Conservation (phyloP, 2,113 vertebrate genomes). For the Circaetus cinerascens region DNA sequence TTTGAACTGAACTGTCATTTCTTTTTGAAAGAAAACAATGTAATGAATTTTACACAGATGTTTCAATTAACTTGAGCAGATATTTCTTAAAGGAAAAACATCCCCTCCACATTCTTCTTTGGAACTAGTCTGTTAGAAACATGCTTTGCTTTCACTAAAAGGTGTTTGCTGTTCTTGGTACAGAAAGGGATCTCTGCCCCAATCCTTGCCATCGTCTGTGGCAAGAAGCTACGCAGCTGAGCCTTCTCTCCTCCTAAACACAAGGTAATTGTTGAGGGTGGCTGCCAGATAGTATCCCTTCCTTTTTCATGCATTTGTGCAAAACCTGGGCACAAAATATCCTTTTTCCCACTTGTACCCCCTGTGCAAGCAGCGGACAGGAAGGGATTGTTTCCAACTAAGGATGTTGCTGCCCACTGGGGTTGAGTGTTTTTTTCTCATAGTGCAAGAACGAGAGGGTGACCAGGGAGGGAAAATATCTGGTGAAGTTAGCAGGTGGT, state of each 20-base stretch:
- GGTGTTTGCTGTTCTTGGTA: neutral
- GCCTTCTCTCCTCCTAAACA: neutral
- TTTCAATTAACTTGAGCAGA: constrained; percentile 14
- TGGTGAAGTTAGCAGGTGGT: neutral
- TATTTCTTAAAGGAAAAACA: constrained; percentile 22
- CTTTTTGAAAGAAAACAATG: constrained; percentile 39
- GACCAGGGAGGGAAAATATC: neutral
- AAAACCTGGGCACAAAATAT: neutral
- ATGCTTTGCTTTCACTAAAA: neutral
- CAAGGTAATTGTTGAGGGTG: neutral
- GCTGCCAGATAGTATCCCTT: neutral
- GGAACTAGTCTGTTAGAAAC: neutral
- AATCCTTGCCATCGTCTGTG: neutral
- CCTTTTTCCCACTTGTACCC: neutral
- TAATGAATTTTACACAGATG: constrained; percentile 49
- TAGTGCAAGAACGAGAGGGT: neutral
- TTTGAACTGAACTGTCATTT: constrained; percentile 40
- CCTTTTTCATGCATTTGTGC: neutral
- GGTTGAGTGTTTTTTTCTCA: neutral
- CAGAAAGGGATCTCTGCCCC: neutral
- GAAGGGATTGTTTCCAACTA: neutral
- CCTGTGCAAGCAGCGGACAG: neutral
- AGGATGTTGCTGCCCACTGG: neutral
- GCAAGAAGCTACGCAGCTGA: neutral
- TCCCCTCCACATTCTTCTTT: neutral